Evolutionary conservation across 2,113 vertebrate species (phyloP).

Genomic region (Morone chrysops): DNA sequence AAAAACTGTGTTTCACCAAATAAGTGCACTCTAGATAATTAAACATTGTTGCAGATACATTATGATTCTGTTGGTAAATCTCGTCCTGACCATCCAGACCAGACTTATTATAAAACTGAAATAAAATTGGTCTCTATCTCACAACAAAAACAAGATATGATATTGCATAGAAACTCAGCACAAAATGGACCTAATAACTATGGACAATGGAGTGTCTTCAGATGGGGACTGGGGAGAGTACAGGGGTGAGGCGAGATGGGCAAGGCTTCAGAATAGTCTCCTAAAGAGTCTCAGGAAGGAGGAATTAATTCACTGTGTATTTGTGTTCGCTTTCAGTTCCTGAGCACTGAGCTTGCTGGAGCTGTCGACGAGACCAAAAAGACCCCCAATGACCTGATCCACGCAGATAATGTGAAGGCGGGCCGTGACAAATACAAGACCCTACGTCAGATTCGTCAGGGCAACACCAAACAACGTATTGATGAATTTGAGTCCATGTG

Average conservation of each 20-base stretch:
- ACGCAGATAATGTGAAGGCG: slow-evolving; percentile 93
- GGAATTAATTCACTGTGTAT: slow-evolving; percentile 52
- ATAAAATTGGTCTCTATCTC: slow-evolving; percentile 41
- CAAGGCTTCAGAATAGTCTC: slow-evolving; percentile 60
- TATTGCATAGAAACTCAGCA: slow-evolving; percentile 43
- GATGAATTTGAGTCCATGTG: slow-evolving; percentile 99
- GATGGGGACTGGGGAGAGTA: slow-evolving; percentile 25
- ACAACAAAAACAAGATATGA: slow-evolving; percentile 53
- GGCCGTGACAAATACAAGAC: slow-evolving; percentile 99
- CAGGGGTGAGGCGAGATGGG: background rate
- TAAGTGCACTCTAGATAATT: slow-evolving; percentile 69
- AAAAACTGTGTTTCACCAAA: slow-evolving; percentile 31
- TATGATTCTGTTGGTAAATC: slow-evolving; percentile 47
- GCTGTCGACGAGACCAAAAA: slow-evolving; percentile 96
- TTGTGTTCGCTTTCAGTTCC: slow-evolving; percentile 83
- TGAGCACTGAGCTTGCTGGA: slow-evolving; percentile 92
- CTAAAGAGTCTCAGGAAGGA: slow-evolving; percentile 30
- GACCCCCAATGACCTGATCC: slow-evolving; percentile 95
- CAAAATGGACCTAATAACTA: slow-evolving; percentile 60
- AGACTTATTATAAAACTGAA: slow-evolving; percentile 17
- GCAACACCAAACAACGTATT: slow-evolving; percentile 98
- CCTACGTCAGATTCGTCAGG: slow-evolving; percentile 96
- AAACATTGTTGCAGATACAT: slow-evolving; percentile 49
- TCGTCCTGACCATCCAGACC: slow-evolving; percentile 6
- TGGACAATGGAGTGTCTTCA: slow-evolving; percentile 62